Evolutionary conservation across 2,888 invertebrate genomes (phyloP).

Genomic region (Tuberolachnus salignus): DNA sequence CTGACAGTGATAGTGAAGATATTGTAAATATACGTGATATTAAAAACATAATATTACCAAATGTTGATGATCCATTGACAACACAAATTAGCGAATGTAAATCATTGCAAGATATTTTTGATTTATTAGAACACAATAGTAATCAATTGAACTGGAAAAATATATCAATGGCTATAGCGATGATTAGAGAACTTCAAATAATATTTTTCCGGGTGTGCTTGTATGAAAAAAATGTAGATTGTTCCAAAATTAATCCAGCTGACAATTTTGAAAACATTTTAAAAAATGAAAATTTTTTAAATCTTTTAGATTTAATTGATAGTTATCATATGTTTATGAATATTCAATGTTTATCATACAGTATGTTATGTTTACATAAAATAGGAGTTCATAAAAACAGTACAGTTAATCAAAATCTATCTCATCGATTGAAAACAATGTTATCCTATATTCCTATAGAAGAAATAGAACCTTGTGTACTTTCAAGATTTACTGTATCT

Average conservation of each 20-base stretch:
- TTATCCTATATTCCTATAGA: slow-evolving; percentile 17
- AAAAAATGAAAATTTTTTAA: slow-evolving; percentile 45
- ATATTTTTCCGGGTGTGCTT: slow-evolving; percentile 14
- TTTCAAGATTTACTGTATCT: slow-evolving; percentile 46
- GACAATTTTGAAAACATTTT: slow-evolving; percentile 47
- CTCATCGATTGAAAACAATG: slow-evolving; percentile 1
- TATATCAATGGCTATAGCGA: slow-evolving; percentile 49
- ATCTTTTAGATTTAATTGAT: slow-evolving; percentile 31
- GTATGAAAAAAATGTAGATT: slow-evolving; percentile 25
- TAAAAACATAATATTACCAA: slow-evolving; percentile 35
- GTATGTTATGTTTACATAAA: slow-evolving; percentile 41
- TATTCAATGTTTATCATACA: slow-evolving; percentile 44
- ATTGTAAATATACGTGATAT: slow-evolving; percentile 32
- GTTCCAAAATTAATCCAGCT: not conserved
- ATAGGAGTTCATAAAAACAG: slow-evolving; percentile 33
- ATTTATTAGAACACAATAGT: slow-evolving; percentile 20
- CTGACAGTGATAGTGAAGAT: slow-evolving; percentile 45
- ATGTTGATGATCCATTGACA: slow-evolving; percentile 19
- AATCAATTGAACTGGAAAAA: slow-evolving; percentile 41
- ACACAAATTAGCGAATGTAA: slow-evolving; percentile 35
- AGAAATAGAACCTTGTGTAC: slow-evolving; percentile 23
- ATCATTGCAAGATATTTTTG: slow-evolving; percentile 40
- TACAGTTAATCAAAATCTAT: slow-evolving; percentile 16
- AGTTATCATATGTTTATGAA: slow-evolving; percentile 28
- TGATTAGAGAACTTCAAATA: slow-evolving; percentile 54